Percentiles rank a stretch among this genome's conserved stretches.
Conservation (phyloP, 2,113 vertebrate species). For the Tympanuchus pallidicinctus region DNA sequence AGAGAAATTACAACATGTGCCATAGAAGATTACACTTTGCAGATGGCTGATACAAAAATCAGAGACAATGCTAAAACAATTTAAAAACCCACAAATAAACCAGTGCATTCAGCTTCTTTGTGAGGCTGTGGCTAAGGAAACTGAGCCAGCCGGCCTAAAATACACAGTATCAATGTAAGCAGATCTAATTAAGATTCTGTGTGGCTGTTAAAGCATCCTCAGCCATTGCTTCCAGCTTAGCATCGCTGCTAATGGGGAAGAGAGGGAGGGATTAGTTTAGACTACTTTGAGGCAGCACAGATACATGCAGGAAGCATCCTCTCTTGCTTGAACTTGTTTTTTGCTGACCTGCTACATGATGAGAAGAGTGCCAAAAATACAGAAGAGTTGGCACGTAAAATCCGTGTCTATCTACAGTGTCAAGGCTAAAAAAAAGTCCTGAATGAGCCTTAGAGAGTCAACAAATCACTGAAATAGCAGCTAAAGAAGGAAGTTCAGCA, state of each 20-base stretch:
- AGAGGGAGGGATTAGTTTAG: constrained; percentile 55
- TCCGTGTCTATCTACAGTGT: constrained; percentile 45
- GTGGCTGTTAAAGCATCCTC: constrained; percentile 36
- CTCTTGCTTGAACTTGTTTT: constrained; percentile 41
- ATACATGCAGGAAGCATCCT: constrained; percentile 14
- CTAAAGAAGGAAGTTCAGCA: constrained; percentile 65
- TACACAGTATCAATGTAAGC: constrained; percentile 38
- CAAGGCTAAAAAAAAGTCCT: constrained; percentile 37
- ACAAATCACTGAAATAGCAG: constrained; percentile 68
- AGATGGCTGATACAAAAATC: constrained; percentile 62
- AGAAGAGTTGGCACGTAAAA: constrained; percentile 59
- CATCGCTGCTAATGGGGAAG: background rate
- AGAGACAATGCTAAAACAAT: constrained; percentile 61
- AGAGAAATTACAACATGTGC: constrained; percentile 38
- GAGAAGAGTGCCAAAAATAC: constrained; percentile 59
- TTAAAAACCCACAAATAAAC: constrained; percentile 36
- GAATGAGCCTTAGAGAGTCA: constrained; percentile 65
- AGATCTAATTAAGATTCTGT: constrained; percentile 69
- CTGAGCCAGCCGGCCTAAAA: constrained; percentile 29
- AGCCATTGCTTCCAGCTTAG: background rate
- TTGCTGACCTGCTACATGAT: constrained; percentile 40
- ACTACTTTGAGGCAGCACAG: constrained; percentile 14
- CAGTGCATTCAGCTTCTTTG: constrained; percentile 16
- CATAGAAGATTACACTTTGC: constrained; percentile 44
- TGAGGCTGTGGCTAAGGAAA: constrained; percentile 43